Evolutionary conservation across 2,888 invertebrate genomes (phyloP), one percentile per base, ranked within the genome.

Genomic region (Philhelius pedissequus): DNA sequence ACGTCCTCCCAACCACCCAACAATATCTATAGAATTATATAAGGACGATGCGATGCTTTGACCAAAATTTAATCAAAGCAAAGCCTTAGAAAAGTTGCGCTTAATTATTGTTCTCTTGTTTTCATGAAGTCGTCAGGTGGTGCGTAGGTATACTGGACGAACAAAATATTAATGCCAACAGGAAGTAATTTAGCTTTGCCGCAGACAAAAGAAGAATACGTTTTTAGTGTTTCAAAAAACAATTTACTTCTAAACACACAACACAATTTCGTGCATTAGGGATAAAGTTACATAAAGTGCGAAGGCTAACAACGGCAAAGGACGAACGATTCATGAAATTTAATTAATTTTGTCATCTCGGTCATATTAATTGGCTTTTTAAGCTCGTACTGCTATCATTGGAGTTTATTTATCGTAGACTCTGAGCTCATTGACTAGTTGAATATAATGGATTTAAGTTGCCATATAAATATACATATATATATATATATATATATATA

Each of bases 391-490:
- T 27, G 64, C 40, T 32, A 5, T 13, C 27, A 45, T 77, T 62
- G n/a, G 45, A 60, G 60, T 45, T 32, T 66, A 45, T 25, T 20
- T 76, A 25, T 15, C 48, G 18, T 13, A 35, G 62, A 35, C 38
- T 35, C 40, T 68, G 54, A 30, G 38, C 30, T 69, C 54, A 80
- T 69, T 69, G 80, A 80, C 74, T 74, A 69, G 62, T 48, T 64
- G 52, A 74, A 80, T 74, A 62, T 80, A 80, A 80, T 80, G 69
- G 74, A 74, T 80, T 74, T 80, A 60, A 74, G 74, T 70, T 70
- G 52, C 15, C 18, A 43, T 43, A 7, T 8, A n/a, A n/a, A n/a
- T n/a, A n/a, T n/a, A n/a, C n/a, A n/a, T n/a, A n/a, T n/a, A n/a
- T n/a, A n/a, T n/a, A n/a, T n/a, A n/a, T n/a, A n/a, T n/a, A n/a